Base-by-base conservation (phyloP, 2,888 invertebrate genomes). In the Ennomos quercinarius region DNA sequence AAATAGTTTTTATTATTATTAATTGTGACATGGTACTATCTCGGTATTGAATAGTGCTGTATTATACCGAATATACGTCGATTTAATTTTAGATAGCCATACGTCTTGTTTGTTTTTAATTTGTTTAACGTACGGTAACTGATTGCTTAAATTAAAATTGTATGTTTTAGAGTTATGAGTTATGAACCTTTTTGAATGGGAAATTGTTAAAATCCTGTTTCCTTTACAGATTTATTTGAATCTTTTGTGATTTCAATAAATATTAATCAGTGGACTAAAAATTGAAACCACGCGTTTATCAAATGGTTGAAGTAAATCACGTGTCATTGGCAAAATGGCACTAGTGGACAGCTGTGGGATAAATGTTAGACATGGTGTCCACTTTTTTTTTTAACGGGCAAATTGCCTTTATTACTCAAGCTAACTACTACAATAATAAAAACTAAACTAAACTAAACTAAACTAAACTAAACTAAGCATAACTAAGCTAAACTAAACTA, bases 61-160 rank as follows among this genome's bases (percentile, higher is more conserved):
- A 38, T 37, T 53, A 45, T 48, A 38, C 17, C 12, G 48, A 48
- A 48, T 53, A 39, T 59, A 59, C 62, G 67, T 66, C 67, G 78
- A 78, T 78, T 77, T 71, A 71, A 78, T 78, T 78, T 72, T 68
- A 78, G 78, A 78, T 76, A 79, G 69, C 76, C 72, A 70, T 76
- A 65, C 61, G 57, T 74, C 66, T 74, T 72, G 70, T 72, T 72
- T 65, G 71, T 67, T 58, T 75, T 77, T 70, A 67, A 77, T 73
- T 71, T 74, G 63, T 67, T 59, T 67, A 60, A 68, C 69, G 70
- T 71, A 68, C 69, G 64, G 59, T 62, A 68, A 61, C 8, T 67
- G 63, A 63, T 67, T 66, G 66, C 62, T 65, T 67, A 67, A 73
- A 74, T 68, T 72, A 70, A 66, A 62, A 53, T 68, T 58, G 72